Conservation (phyloP, 64 coral and sea anemone species). For the Pocillopora damicornis region DNA sequence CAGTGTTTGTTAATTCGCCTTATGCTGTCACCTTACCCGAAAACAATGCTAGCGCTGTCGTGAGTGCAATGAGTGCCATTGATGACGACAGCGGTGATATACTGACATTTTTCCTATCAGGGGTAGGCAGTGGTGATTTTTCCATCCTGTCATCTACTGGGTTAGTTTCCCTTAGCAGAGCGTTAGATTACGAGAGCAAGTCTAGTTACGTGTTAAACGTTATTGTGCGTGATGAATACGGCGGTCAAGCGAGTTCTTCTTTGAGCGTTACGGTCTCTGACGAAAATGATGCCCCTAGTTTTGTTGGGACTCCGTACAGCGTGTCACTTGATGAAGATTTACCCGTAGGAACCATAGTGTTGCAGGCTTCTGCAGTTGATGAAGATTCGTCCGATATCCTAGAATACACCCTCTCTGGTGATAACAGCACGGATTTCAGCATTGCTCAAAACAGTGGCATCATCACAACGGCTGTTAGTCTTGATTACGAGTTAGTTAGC, state of each 20-base stretch:
- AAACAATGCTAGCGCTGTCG: conserved; percentile 19
- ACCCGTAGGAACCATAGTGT: background rate
- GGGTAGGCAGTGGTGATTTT: conserved; percentile 31
- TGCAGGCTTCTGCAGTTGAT: conserved; percentile 1
- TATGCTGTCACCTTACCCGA: conserved; percentile 27
- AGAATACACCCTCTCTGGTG: conserved; percentile 12
- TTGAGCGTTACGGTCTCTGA: conserved; percentile 22
- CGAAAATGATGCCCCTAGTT: conserved; percentile 22
- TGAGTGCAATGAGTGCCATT: conserved; percentile 8
- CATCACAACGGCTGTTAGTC: conserved; percentile 3
- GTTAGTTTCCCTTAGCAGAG: conserved; percentile 9
- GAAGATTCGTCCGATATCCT: background rate
- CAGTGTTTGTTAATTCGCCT: conserved; percentile 13
- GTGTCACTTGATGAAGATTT: conserved; percentile 26
- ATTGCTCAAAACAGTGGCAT: conserved; percentile 4
- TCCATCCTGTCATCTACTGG: conserved; percentile 31
- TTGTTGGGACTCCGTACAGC: conserved; percentile 39
- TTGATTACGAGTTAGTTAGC: conserved; percentile 10
- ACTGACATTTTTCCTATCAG: conserved; percentile 31
- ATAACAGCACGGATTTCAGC: conserved; percentile 12
- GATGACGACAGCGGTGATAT: conserved; percentile 36
- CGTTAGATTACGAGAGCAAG: conserved; percentile 32
- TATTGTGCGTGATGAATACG: conserved; percentile 21
- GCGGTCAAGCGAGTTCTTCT: conserved; percentile 14
- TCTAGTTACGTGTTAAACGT: conserved; percentile 31